A percentile compares a stretch with the other conserved stretches of the same genome.
These are phyloP conservation scores for Odontothrips loti DNA, from an alignment of 2,888 invertebrate species.

Conservation along the genomic window DNA sequence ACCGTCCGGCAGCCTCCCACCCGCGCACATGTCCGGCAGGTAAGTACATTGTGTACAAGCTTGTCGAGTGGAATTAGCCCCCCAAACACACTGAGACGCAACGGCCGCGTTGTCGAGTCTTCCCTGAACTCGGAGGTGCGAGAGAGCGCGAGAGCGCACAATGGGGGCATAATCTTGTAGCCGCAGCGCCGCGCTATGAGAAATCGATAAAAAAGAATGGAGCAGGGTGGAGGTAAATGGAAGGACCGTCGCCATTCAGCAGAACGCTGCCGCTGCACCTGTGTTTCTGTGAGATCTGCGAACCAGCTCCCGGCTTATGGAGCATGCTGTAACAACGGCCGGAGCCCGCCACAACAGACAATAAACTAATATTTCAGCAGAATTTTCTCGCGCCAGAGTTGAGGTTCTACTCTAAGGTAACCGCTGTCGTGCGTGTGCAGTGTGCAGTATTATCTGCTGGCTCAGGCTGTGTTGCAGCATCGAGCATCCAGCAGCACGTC, in stretches of 20 bases:
- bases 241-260: neutral
- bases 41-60: conserved; percentile 19
- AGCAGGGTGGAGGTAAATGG: neutral
- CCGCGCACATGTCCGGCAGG: neutral
- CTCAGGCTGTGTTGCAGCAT: too few species aligned
- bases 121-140: neutral
- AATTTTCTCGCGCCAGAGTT: too few species aligned
- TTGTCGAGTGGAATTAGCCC: conserved; percentile 22
- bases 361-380: too few species aligned
- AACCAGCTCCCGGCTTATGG: too few species aligned
- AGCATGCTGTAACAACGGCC: too few species aligned
- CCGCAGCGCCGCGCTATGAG: neutral
- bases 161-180: conserved; percentile 7
- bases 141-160: neutral
- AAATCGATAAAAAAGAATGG: neutral
- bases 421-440: too few species aligned
- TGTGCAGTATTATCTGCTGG: too few species aligned
- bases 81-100: neutral
- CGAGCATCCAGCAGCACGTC: too few species aligned
- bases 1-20: neutral
- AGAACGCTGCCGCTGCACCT: too few species aligned
- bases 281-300: too few species aligned
- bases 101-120: neutral
- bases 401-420: too few species aligned
- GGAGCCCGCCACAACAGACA: too few species aligned